phyloP scores from a whole-genome alignment of 2,113 vertebrate genomes.

The Strix uralensis region DNA sequence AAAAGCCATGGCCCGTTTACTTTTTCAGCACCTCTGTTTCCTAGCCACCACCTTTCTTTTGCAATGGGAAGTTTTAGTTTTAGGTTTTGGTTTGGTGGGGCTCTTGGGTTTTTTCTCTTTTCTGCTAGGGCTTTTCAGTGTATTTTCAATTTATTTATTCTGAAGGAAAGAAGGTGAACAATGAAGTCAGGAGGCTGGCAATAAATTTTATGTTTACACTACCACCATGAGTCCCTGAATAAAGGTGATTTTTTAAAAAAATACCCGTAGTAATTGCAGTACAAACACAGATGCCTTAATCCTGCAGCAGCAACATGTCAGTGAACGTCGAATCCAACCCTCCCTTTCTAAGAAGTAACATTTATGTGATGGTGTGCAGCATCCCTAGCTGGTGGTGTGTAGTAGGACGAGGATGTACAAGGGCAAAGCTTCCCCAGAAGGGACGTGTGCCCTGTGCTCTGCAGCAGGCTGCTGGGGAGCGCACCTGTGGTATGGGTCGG shows the following conservation, averaged over 20 bases:
- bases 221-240: not conserved
- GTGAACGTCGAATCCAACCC: not conserved
- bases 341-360: not conserved
- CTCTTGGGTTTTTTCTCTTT: not conserved
- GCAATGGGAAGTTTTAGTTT: not conserved
- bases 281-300: not conserved
- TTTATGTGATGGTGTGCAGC: not conserved
- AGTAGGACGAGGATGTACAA: not conserved
- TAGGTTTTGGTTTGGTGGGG: not conserved
- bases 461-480: not conserved
- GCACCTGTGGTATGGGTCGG: not conserved
- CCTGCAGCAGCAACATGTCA: not conserved
- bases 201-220: not conserved
- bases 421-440: not conserved
- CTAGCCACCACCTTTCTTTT: not conserved
- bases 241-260: not conserved
- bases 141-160: not conserved
- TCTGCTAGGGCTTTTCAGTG: not conserved
- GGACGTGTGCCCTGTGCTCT: rapidly evolving
- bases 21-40: not conserved
- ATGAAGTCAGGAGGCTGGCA: not conserved
- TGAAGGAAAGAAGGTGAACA: not conserved
- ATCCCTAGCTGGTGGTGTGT: not conserved
- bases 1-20: not conserved
- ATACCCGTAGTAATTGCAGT: not conserved